phyloP scores from a whole-genome alignment of 2,797 vertebrate genomes.

The Bovichtus diacanthus region DNA sequence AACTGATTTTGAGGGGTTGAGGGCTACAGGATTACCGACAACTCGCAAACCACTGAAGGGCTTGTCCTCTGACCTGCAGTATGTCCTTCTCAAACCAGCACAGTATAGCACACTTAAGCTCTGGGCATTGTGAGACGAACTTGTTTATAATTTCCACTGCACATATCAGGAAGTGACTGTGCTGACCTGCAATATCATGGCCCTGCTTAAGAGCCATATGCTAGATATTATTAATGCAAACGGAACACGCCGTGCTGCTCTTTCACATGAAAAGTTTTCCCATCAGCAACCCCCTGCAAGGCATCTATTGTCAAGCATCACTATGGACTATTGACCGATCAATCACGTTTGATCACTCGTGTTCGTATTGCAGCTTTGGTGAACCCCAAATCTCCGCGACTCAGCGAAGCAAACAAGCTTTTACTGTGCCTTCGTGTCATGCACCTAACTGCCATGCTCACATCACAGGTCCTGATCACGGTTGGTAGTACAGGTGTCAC shows the following conservation, averaged over 20 bases:
- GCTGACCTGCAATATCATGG: conserved; percentile 15
- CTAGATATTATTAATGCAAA: conserved; percentile 27
- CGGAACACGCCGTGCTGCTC: conserved; percentile 10
- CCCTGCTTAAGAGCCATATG: conserved; percentile 11
- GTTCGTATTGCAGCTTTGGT: not conserved
- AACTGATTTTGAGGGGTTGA: not conserved
- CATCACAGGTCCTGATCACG: not conserved
- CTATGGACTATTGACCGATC: not conserved
- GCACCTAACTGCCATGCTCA: not conserved
- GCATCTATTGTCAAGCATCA: conserved; percentile 12
- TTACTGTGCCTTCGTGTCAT: not conserved
- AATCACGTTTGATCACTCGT: not conserved
- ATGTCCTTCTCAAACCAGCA: conserved; percentile 3
- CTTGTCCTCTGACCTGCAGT: conserved; percentile 22
- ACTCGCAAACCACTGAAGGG: conserved; percentile 2
- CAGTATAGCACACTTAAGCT: conserved; percentile 9
- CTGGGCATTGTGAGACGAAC: not conserved
- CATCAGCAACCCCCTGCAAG: conserved; percentile 26
- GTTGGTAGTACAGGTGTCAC: not conserved
- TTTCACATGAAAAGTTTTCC: conserved; percentile 19
- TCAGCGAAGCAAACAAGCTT: not conserved
- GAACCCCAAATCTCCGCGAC: not conserved
- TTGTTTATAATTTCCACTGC: conserved; percentile 17
- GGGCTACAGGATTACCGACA: not conserved
- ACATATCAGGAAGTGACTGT: conserved; percentile 10